These are phyloP conservation scores for Athene noctua DNA, from an alignment of 2,113 vertebrate genomes.

Conservation along the genomic window DNA sequence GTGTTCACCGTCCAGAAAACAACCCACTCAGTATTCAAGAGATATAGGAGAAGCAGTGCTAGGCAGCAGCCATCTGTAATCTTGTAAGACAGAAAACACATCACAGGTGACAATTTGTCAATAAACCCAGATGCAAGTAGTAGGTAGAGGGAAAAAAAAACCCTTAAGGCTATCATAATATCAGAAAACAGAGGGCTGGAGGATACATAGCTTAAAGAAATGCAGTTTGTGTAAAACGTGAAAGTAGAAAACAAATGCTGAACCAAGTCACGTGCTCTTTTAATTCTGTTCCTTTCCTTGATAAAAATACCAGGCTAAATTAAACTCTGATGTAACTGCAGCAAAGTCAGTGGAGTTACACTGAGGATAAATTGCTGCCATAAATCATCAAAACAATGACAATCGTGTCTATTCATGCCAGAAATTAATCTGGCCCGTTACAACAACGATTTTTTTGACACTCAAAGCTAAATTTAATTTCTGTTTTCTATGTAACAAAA, in stretches of 20 bases:
- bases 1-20: background rate
- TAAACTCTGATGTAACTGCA: background rate
- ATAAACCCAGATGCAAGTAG: background rate
- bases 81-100: background rate
- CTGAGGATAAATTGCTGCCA: background rate
- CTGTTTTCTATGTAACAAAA: background rate
- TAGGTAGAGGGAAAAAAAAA: background rate
- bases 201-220: background rate
- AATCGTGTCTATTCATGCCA: background rate
- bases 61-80: background rate
- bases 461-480: background rate
- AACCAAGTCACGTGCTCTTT: background rate
- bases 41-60: background rate
- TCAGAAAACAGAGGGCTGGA: background rate
- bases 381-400: background rate
- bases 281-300: background rate
- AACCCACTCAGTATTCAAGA: background rate
- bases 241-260: background rate
- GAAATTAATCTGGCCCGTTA: background rate
- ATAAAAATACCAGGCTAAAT: background rate
- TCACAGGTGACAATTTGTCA: background rate
- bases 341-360: background rate
- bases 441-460: background rate
- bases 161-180: background rate
- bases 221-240: background rate